Evolutionary conservation across 2,888 invertebrate genomes (phyloP), one percentile per base, ranked within the genome.

Genomic region (Pachymerium ferrugineum): DNA sequence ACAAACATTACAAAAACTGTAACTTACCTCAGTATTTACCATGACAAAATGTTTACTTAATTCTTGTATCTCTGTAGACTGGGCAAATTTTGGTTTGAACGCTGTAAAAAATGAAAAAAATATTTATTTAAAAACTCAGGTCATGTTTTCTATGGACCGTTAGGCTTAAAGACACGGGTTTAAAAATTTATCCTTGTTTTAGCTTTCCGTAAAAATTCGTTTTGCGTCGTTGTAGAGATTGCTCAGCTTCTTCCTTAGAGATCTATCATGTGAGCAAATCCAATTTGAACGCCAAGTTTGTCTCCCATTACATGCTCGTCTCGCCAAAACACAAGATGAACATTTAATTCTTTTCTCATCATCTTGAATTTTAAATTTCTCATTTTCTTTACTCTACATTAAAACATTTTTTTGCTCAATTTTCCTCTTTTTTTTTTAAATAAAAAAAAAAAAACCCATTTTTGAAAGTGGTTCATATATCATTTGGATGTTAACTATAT

Each of bases 21-120:
- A 1, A 77, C 79, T 77, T 77, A 82, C 82, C 79, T 86, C 79
- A 70, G 87, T 80, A 80, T 89, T 88, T 14, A 89, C 86, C 89
- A 89, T 89, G 2, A 89, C 85, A 79, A 89, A 89, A 72, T 87
- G 83, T 79, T 85, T 83, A 79, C 89, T 88, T 74, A 89, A 80
- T 70, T 82, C 80, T 77, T 85, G 85, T 68, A 89, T 86, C 77
- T 87, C 86, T 8, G 83, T 74, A 1, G 87, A 87, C 54, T 81
- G 84, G 0, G 86, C 85, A 79, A 89, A 87, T 79, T 87, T 86
- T 0, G 88, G 86, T 79, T 88, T 88, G 75, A 89, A 81, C 72
- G 85, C 84, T 84, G 78, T 42, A 79, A n/a, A 33, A n/a, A 70
- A 12, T 29, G 30, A 42, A 4, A 3, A 42, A 42, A 12, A 6